Base-by-base conservation (phyloP, 2,113 vertebrate genomes). In the Ondatra zibethicus region DNA sequence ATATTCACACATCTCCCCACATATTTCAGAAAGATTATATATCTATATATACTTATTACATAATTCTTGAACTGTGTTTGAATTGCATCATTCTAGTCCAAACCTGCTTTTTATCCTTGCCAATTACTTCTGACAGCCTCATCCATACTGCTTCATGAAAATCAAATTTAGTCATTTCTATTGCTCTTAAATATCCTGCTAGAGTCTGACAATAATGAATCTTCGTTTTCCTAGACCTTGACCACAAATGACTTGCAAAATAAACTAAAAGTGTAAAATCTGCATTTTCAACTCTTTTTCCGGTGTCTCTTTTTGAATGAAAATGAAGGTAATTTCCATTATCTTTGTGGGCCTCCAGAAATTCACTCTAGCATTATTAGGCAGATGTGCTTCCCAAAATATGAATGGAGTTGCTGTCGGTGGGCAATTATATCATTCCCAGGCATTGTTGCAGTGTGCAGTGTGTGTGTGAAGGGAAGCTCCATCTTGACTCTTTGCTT, bases 201-300 rank as follows among this genome's bases (percentile, higher is more conserved):
- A 88, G n/a, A 45, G 68, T 72, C 70, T 29, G 10, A 58, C 55
- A 14, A 77, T 8, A 33, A 52, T 65, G 39, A 90, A 42, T 91
- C n/a, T 42, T 91, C 4, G 39, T 89, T 89, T 97, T 94, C 55
- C 77, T 85, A 66, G n/a, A 78, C 11, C 7, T 85, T 80, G 66
- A 23, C 47, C 12, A 86, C 16, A 93, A 70, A 47, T 45, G 75
- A 66, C 9, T 75, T 76, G 72, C 31, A 94, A 86, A 89, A 52
- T 36, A 73, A 96, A 73, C 29, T 36, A 39, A 55, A 77, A 36
- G 52, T 50, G 72, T 68, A 55, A 11, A 66, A 6, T 61, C 45
- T n/a, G 29, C 27, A n/a, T 61, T 92, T 39, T n/a, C 23, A 17
- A 58, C 19, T 61, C 52, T 94, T 70, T 72, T 55, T 61, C 52